Conservation (phyloP, 2,888 invertebrate species). For the Mycogona germanica region DNA sequence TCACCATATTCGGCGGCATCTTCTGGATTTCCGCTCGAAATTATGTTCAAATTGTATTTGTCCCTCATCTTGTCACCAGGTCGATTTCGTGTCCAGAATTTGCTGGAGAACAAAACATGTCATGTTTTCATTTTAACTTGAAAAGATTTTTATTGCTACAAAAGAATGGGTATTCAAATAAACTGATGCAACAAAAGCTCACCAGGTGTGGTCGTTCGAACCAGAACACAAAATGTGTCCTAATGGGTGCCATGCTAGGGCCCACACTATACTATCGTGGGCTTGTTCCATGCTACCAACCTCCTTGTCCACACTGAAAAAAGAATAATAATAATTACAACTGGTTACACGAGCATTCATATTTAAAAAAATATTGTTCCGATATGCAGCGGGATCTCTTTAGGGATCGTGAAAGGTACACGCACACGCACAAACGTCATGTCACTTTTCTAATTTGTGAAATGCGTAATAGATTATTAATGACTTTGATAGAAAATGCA, state of each 20-base stretch:
- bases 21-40: slow-evolving; percentile 52
- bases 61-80: slow-evolving; percentile 98
- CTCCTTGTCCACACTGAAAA: slow-evolving; percentile 79
- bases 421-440: too few species aligned
- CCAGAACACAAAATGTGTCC: slow-evolving; percentile 98
- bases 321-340: too few species aligned
- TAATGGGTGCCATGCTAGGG: slow-evolving; percentile 97
- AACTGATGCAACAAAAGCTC: slow-evolving; percentile 36
- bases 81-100: slow-evolving; percentile 98
- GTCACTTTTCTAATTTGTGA: too few species aligned
- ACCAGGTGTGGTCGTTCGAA: slow-evolving; percentile 90
- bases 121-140: background rate
- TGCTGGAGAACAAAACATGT: slow-evolving; percentile 34
- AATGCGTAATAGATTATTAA: too few species aligned
- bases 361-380: background rate
- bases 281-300: slow-evolving; percentile 97
- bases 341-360: background rate
- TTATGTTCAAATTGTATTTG: slow-evolving; percentile 88
- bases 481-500: too few species aligned
- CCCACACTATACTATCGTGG: slow-evolving; percentile 99
- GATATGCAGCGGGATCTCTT: too few species aligned
- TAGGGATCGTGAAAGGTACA: too few species aligned
- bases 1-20: slow-evolving; percentile 30
- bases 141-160: slow-evolving; percentile 5
- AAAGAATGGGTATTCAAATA: slow-evolving; percentile 47